These are phyloP conservation scores for Epicauta chinensis DNA, from an alignment of 1,140 invertebrate genomes.

Conservation along the genomic window DNA sequence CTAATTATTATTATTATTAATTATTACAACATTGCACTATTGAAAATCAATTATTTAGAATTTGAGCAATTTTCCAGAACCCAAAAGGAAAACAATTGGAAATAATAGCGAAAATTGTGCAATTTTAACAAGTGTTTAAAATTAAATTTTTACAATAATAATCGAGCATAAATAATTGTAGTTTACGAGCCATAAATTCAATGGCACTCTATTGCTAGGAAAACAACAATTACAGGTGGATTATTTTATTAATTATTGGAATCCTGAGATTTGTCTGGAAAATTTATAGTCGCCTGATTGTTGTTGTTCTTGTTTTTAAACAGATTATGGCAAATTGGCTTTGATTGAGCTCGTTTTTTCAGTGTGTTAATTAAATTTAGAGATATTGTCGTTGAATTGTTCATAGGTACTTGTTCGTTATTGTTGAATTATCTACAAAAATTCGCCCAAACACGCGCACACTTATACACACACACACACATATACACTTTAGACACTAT, in stretches of 20 bases:
- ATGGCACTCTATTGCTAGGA: not conserved
- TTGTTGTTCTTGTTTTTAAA: no score
- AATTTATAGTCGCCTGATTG: no score
- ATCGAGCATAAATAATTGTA: not conserved
- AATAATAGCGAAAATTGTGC: conserved; percentile 7
- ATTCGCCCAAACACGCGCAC: no score
- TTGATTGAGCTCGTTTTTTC: no score
- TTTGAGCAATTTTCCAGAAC: conserved; percentile 23
- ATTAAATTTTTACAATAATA: not conserved
- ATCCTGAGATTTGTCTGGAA: no score
- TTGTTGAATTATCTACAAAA: no score
- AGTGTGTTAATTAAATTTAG: no score
- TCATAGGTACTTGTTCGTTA: no score
- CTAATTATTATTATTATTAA: not conserved
- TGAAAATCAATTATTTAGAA: no score
- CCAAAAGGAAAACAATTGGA: not conserved
- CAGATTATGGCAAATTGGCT: no score
- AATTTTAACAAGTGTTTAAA: conserved; percentile 26
- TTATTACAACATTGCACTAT: no score
- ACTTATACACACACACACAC: not conserved
- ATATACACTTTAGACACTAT: conserved; percentile 33
- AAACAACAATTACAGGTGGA: not conserved
- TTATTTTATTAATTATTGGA: not conserved
- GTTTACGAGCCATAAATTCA: not conserved
- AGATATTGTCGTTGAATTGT: no score